Percentiles rank a stretch among this genome's conserved stretches.
Conservation (phyloP, 2,797 vertebrate species). For the Linurgus olivaceus region DNA sequence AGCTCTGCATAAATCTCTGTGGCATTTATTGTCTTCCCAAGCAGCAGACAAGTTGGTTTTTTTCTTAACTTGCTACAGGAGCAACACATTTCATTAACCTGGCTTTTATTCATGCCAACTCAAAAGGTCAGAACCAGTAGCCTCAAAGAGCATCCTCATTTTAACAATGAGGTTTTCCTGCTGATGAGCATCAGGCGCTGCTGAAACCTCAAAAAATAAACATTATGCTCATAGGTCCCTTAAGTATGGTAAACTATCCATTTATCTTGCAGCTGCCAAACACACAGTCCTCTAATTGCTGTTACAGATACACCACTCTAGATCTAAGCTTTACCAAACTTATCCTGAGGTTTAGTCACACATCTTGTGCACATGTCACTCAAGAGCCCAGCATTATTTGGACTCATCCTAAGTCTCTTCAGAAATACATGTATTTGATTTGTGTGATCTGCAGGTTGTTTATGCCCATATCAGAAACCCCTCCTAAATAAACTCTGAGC, state of each 20-base stretch:
- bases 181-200: background rate
- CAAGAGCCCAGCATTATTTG: background rate
- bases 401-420: background rate
- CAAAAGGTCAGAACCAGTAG: conserved; percentile 34
- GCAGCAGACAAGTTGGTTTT: background rate
- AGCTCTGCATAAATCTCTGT: conserved; percentile 8
- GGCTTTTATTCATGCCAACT: background rate
- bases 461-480: background rate
- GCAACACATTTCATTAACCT: conserved; percentile 20
- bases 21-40: background rate
- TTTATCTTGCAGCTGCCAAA: conserved; percentile 5
- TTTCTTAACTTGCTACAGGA: background rate
- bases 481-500: background rate
- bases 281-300: background rate
- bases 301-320: background rate
- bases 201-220: conserved; percentile 25
- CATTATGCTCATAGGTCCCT: background rate
- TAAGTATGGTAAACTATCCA: background rate
- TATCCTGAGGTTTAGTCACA: background rate
- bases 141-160: background rate
- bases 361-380: background rate
- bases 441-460: background rate
- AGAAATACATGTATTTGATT: background rate
- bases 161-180: background rate
- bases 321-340: background rate